phyloP scores from a whole-genome alignment of 2,797 vertebrate species.

The Acanthurus leucopareius region DNA sequence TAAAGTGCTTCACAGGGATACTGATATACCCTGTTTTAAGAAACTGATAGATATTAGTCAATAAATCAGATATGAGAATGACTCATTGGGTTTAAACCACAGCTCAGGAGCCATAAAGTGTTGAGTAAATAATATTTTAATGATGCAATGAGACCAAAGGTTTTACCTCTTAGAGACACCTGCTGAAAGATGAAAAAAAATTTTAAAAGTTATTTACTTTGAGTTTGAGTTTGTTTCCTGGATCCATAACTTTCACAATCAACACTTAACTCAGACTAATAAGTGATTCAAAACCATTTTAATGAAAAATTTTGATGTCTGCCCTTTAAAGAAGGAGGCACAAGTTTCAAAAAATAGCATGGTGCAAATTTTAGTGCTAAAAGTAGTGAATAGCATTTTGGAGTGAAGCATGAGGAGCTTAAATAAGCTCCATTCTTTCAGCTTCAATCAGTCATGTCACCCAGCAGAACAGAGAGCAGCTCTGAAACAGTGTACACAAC shows the following conservation, averaged over 20 bases:
- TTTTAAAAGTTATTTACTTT: no score
- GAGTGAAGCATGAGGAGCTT: neutral
- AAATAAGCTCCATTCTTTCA: neutral
- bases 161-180: neutral
- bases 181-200: no score
- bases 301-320: no score
- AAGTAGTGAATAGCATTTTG: neutral
- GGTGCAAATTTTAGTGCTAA: neutral
- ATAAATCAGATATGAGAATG: no score
- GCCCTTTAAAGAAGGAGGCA: no score
- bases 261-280: neutral
- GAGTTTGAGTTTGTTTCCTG: no score
- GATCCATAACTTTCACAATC: neutral
- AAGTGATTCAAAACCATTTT: no score
- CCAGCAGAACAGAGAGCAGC: neutral
- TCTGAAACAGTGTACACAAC: conserved; percentile 27
- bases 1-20: neutral
- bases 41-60: no score
- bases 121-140: neutral
- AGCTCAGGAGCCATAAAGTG: neutral
- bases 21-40: no score
- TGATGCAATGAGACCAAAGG: neutral
- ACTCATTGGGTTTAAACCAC: no score
- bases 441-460: neutral
- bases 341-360: no score